Evolutionary conservation across 2,888 invertebrate species (phyloP).

Genomic region (Artemia sinica): DNA sequence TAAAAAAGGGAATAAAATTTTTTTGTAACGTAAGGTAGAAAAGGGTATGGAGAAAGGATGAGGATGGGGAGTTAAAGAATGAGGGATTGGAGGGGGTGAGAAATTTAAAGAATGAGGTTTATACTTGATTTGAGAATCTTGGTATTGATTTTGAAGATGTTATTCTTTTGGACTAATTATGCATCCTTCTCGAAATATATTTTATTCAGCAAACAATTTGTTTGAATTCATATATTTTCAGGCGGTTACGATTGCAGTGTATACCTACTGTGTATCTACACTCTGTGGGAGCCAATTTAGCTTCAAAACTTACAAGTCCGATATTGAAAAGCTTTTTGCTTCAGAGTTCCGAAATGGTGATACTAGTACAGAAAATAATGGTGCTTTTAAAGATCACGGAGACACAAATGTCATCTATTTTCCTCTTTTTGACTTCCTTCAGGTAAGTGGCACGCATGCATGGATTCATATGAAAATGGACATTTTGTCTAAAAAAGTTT

Average conservation of each 20-base stretch:
- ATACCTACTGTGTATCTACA: slow-evolving; percentile 73
- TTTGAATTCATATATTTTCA: slow-evolving; percentile 26
- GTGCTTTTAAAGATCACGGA: slow-evolving; percentile 41
- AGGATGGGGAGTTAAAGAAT: too few relatives aligned
- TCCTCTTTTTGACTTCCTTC: slow-evolving; percentile 71
- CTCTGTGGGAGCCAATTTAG: slow-evolving; percentile 59
- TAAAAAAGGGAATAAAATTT: too few relatives aligned
- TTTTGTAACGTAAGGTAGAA: too few relatives aligned
- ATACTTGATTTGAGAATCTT: too few relatives aligned
- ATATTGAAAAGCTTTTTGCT: neutral
- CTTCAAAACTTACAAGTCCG: neutral
- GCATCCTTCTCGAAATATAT: neutral
- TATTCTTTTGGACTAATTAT: neutral
- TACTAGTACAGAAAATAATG: slow-evolving; percentile 25
- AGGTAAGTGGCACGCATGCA: slow-evolving; percentile 45
- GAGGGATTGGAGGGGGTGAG: too few relatives aligned
- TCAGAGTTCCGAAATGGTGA: slow-evolving; percentile 1
- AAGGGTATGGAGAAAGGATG: too few relatives aligned
- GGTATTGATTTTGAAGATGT: neutral
- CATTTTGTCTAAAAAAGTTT: too few relatives aligned
- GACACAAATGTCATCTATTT: slow-evolving; percentile 44
- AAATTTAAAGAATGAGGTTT: too few relatives aligned
- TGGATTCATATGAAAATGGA: too few relatives aligned
- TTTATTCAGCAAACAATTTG: neutral
- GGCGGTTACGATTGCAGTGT: slow-evolving; percentile 79